Percentiles rank a stretch among this genome's conserved stretches.
These are phyloP conservation scores for Whitmania pigra DNA, from an alignment of 1,140 invertebrate species.

Conservation along the genomic window DNA sequence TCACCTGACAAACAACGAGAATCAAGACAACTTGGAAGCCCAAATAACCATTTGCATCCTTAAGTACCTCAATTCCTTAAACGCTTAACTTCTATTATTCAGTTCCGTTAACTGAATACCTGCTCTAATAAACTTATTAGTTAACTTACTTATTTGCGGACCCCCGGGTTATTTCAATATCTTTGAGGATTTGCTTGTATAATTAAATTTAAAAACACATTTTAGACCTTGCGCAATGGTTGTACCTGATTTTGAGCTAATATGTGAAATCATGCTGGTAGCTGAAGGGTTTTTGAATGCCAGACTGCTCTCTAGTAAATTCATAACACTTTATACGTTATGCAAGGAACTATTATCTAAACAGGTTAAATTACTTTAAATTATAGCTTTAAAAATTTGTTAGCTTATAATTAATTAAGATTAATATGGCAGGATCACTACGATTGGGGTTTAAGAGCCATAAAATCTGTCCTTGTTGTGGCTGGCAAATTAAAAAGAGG, in stretches of 20 bases:
- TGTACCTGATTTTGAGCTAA: conserved; percentile 89
- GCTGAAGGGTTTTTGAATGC: conserved; percentile 94
- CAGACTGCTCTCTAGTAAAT: conserved; percentile 77
- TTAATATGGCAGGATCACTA: conserved; percentile 61
- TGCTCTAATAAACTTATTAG: no score
- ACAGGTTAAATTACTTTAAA: conserved; percentile 46
- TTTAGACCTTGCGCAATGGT: conserved; percentile 86
- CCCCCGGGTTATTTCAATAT: no score
- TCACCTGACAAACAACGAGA: no score
- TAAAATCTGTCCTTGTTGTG: conserved; percentile 88
- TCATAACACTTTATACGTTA: conserved; percentile 85
- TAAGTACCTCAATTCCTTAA: no score
- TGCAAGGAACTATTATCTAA: conserved; percentile 88
- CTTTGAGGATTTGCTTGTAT: no score
- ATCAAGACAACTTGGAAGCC: no score
- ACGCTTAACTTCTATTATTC: no score
- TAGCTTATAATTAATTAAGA: not conserved
- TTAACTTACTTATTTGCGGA: no score
- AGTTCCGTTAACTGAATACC: no score
- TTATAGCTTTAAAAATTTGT: not conserved
- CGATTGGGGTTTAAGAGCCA: conserved; percentile 87
- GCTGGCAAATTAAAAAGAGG: conserved; percentile 80
- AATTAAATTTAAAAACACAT: not conserved
- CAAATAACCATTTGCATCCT: no score
- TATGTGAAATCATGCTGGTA: conserved; percentile 96